Conservation (phyloP, 1,140 invertebrate species). For the Cotesia typhae region DNA sequence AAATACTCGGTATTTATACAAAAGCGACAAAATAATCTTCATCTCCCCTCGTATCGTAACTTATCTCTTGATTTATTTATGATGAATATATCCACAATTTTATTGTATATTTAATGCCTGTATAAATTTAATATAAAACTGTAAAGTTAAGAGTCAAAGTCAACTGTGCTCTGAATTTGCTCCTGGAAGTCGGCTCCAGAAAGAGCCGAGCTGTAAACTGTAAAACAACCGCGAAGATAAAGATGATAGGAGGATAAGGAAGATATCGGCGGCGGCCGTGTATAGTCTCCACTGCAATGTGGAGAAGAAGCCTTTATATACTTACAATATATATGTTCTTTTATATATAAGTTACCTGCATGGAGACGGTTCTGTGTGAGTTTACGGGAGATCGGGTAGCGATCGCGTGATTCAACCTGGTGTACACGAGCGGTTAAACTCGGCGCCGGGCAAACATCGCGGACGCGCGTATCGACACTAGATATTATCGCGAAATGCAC, state of each 20-base stretch:
- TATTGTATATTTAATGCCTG: too few species aligned
- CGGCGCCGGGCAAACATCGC: conserved; percentile 27
- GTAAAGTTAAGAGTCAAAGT: too few species aligned
- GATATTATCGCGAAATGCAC: conserved; percentile 31
- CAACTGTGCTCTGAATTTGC: too few species aligned
- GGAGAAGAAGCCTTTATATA: conserved; percentile 27
- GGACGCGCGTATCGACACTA: conserved; percentile 27
- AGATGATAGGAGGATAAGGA: conserved; percentile 29
- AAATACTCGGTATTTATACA: neutral
- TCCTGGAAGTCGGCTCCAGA: too few species aligned
- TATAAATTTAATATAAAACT: too few species aligned
- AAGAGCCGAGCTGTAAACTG: too few species aligned
- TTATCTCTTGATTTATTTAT: neutral
- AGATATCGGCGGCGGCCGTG: conserved; percentile 38
- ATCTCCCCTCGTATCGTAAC: conserved; percentile 8
- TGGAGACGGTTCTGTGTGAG: conserved; percentile 17
- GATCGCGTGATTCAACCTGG: conserved; percentile 36
- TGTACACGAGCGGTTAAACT: conserved; percentile 37
- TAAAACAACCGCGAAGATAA: neutral
- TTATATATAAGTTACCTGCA: neutral
- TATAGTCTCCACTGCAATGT: neutral
- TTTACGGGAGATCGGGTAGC: conserved; percentile 34
- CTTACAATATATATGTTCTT: too few species aligned
- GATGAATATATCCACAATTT: neutral
- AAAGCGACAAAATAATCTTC: neutral